phyloP scores from a whole-genome alignment of 2,888 invertebrate genomes.

The Zonitis immaculata region DNA sequence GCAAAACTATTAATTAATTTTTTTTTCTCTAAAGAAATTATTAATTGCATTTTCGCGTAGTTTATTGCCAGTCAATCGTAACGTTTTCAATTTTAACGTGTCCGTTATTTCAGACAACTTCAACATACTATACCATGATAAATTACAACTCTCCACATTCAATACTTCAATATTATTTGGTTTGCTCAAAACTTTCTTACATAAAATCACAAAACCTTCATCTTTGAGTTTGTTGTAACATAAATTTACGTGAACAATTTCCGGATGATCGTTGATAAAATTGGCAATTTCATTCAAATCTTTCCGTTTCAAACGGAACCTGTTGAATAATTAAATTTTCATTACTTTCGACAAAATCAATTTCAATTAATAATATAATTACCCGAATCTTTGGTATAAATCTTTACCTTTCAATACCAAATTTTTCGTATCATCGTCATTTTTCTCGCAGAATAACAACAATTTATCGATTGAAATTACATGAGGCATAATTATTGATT shows the following conservation, averaged over 20 bases:
- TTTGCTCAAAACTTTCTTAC: conserved; percentile 49
- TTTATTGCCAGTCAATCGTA: conserved; percentile 58
- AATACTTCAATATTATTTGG: conserved; percentile 52
- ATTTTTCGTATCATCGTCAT: conserved; percentile 53
- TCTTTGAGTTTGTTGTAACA: conserved; percentile 57
- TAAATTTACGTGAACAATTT: conserved; percentile 53
- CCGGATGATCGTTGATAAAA: conserved; percentile 49
- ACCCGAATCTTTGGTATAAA: conserved; percentile 48
- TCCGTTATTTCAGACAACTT: conserved; percentile 29
- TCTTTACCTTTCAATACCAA: conserved; percentile 54
- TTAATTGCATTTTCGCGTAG: conserved; percentile 53
- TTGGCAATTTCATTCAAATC: conserved; percentile 53
- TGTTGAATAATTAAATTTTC: too few relatives aligned
- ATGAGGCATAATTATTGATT: too few relatives aligned
- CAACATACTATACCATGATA: conserved; percentile 49
- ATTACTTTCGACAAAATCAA: too few relatives aligned
- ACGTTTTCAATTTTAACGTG: conserved; percentile 49
- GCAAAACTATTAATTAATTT: too few relatives aligned
- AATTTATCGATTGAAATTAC: conserved; percentile 22
- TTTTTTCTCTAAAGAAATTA: too few relatives aligned
- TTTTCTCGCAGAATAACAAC: conserved; percentile 48
- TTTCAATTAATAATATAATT: too few relatives aligned
- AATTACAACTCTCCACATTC: conserved; percentile 56
- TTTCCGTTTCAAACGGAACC: too few relatives aligned
- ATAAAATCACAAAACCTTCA: conserved; percentile 48